Conservation (phyloP, 2,113 vertebrate genomes). For the Heliornis fulica region DNA sequence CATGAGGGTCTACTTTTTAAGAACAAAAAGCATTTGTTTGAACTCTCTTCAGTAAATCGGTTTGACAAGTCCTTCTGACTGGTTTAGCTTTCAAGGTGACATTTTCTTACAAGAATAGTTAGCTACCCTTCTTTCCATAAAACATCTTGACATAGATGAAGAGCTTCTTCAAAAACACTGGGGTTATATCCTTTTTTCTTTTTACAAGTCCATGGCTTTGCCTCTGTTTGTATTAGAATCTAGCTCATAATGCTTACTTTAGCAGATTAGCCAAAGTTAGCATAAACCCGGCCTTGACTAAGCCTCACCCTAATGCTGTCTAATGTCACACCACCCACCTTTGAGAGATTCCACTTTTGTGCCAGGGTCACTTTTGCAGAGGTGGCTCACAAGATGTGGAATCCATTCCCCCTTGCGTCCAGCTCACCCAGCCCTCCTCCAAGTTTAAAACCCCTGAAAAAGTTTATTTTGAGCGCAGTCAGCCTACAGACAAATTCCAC, state of each 20-base stretch:
- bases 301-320: conserved; percentile 11
- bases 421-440: conserved; percentile 63
- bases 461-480: conserved; percentile 45
- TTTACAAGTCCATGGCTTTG: not conserved
- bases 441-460: conserved; percentile 67
- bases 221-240: not conserved
- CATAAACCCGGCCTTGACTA: not conserved
- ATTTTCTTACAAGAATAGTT: not conserved
- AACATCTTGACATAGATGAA: not conserved
- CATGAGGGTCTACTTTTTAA: not conserved
- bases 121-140: not conserved
- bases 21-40: not conserved
- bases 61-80: not conserved
- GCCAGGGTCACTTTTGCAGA: conserved; percentile 50
- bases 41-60: not conserved
- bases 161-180: not conserved
- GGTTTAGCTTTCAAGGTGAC: not conserved
- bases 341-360: conserved; percentile 58
- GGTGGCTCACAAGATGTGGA: conserved; percentile 60
- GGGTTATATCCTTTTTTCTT: not conserved
- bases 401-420: conserved; percentile 59
- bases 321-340: conserved; percentile 57
- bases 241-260: not conserved
- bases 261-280: conserved; percentile 38
- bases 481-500: conserved; percentile 21